phyloP scores from a whole-genome alignment of 2,888 invertebrate species.

The Hypomecis punctinalis region DNA sequence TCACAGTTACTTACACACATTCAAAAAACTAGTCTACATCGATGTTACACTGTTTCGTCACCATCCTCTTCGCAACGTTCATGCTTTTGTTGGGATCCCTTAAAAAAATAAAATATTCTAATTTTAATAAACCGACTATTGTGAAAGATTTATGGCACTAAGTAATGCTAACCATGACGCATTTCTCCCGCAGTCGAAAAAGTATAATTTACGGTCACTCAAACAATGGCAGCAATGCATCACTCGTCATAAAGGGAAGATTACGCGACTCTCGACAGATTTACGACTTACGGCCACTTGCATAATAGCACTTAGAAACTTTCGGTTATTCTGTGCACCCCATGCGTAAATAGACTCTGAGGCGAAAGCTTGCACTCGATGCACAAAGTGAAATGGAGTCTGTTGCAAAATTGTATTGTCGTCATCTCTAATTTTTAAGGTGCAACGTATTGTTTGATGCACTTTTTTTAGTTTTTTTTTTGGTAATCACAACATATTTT shows the following conservation, averaged over 20 bases:
- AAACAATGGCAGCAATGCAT: constrained; percentile 78
- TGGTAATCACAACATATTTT: no score
- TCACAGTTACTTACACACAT: no score
- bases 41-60: no score
- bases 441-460: no score
- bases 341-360: not conserved
- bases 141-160: constrained; percentile 31
- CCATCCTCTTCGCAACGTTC: not conserved
- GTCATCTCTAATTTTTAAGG: no score
- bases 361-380: constrained; percentile 16
- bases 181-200: constrained; percentile 39
- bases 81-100: not conserved
- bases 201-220: constrained; percentile 66
- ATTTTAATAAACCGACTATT: constrained; percentile 25
- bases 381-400: constrained; percentile 12
- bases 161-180: constrained; percentile 22
- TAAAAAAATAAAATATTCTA: constrained; percentile 4
- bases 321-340: not conserved
- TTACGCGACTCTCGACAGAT: constrained; percentile 70
- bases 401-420: no score
- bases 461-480: no score
- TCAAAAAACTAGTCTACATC: no score
- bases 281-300: constrained; percentile 75
- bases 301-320: constrained; percentile 59
- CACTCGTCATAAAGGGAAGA: constrained; percentile 82